These are phyloP conservation scores for Apodemus speciosus DNA, from an alignment of 2,113 vertebrate genomes.

Conservation along the genomic window DNA sequence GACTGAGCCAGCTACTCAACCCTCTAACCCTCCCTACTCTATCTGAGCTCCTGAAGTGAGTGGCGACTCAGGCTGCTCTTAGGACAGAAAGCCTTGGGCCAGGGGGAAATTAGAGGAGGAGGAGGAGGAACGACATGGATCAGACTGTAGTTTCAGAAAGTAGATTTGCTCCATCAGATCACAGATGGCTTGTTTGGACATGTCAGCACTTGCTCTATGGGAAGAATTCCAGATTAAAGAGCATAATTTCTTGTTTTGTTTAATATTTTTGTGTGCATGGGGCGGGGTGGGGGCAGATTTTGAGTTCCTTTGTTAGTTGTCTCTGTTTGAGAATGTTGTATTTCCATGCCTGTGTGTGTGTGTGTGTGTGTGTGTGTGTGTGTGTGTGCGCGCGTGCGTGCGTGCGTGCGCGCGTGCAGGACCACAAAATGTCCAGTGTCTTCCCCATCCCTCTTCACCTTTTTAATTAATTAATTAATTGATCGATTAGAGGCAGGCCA, in stretches of 20 bases:
- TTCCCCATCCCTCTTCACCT: neutral
- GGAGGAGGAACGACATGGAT: conserved; percentile 32
- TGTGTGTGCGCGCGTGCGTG: too few species aligned
- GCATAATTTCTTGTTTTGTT: neutral
- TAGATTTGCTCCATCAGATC: conserved; percentile 69
- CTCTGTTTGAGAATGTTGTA: neutral
- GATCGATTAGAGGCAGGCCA: neutral
- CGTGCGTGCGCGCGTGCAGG: neutral
- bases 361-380: too few species aligned
- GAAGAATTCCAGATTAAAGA: neutral
- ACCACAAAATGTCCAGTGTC: neutral
- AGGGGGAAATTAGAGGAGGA: conserved; percentile 46
- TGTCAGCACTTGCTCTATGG: conserved; percentile 48
- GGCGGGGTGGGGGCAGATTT: neutral
- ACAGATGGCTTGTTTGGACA: conserved; percentile 56
- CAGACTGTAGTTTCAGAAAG: conserved; percentile 70
- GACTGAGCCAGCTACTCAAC: neutral
- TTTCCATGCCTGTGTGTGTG: neutral
- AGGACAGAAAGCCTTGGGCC: conserved; percentile 51
- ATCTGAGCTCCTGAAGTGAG: neutral
- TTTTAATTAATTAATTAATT: neutral
- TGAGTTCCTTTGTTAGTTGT: neutral
- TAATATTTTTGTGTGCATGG: neutral
- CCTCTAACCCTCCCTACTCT: neutral
- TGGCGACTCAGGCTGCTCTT: neutral